Percentiles rank a stretch among this genome's conserved stretches.
Evolutionary conservation across 2,888 invertebrate species (phyloP).

Genomic region (Cerastoderma edule): DNA sequence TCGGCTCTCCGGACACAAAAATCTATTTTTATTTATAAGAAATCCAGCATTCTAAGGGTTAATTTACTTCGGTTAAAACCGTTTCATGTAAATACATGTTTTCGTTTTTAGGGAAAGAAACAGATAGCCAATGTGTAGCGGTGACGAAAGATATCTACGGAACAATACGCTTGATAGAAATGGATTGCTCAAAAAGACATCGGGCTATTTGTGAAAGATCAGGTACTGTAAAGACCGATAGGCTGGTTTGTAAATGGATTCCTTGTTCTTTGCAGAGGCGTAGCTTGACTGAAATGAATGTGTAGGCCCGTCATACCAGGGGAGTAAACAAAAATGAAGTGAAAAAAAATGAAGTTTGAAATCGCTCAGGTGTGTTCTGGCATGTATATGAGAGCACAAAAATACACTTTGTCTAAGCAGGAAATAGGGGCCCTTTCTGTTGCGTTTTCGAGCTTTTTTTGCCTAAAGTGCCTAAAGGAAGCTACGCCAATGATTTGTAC

Average conservation of each 20-base stretch:
- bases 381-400: no score
- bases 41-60: not conserved
- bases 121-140: conserved; percentile 3
- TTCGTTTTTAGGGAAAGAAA: no score
- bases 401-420: no score
- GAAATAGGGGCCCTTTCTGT: no score
- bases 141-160: not conserved
- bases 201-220: not conserved
- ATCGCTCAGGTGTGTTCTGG: not conserved
- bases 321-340: not conserved
- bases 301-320: not conserved
- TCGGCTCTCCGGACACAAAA: not conserved
- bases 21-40: not conserved
- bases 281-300: not conserved
- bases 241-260: not conserved
- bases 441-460: no score
- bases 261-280: not conserved
- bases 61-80: not conserved
- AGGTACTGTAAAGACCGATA: no score
- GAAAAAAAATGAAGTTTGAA: not conserved
- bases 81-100: not conserved
- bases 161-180: not conserved
- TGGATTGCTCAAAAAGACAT: not conserved
- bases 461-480: no score
- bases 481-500: no score